Conservation (phyloP, 2,888 invertebrate species). For the Melinopterus prodromus region DNA sequence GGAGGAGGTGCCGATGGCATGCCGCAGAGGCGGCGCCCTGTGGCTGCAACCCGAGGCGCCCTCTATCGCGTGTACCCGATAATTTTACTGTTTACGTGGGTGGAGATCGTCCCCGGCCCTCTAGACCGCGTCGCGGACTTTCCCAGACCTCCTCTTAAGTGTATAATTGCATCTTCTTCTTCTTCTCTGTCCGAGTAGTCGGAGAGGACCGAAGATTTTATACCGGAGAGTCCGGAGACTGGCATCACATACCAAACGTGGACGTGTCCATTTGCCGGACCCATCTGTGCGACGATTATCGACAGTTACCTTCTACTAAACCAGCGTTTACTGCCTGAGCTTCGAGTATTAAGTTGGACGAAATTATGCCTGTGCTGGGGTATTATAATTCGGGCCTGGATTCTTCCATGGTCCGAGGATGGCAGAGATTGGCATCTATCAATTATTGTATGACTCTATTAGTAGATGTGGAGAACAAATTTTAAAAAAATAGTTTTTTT, state of each 20-base stretch:
- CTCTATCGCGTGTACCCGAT: conserved; percentile 54
- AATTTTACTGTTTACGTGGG: conserved; percentile 58
- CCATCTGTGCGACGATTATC: conserved; percentile 4
- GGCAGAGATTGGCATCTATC: background rate
- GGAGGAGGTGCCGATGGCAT: conserved; percentile 57
- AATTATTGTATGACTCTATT: conserved; percentile 4
- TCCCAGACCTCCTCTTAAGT: conserved; percentile 37
- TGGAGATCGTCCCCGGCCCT: conserved; percentile 46
- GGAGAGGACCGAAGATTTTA: background rate
- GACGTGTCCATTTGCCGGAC: background rate
- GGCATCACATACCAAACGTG: background rate
- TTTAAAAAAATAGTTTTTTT: no score
- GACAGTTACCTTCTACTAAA: background rate
- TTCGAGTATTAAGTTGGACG: background rate
- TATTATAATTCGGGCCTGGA: background rate
- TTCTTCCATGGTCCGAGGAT: background rate
- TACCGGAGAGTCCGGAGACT: background rate
- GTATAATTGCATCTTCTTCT: conserved; percentile 32
- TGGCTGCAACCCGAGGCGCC: conserved; percentile 56
- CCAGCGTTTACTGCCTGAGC: background rate
- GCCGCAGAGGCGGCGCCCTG: conserved; percentile 55
- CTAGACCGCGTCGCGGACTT: conserved; percentile 27
- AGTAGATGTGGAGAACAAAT: background rate
- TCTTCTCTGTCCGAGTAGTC: background rate
- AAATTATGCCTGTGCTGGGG: background rate